phyloP scores from a whole-genome alignment of 2,888 invertebrate species.

The Lumbricus terrestris region DNA sequence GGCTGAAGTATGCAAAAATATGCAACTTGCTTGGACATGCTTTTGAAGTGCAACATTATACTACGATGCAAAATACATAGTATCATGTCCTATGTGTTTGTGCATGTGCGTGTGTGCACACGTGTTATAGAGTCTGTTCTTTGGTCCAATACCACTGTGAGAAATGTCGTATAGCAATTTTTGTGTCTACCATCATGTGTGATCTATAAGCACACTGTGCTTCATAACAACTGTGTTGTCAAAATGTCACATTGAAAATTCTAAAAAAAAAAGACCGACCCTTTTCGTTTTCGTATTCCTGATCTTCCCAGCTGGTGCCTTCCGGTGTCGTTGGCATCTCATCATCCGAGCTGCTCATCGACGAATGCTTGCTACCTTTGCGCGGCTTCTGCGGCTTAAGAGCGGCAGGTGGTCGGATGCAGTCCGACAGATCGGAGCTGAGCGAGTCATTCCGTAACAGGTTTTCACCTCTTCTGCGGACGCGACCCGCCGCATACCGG shows the following conservation, averaged over 20 bases:
- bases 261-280: slow-evolving; percentile 46
- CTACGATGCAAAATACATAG: neutral
- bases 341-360: slow-evolving; percentile 75
- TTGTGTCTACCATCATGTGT: neutral
- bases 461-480: slow-evolving; percentile 40
- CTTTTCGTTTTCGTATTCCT: slow-evolving; percentile 62
- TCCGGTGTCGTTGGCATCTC: slow-evolving; percentile 86
- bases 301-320: slow-evolving; percentile 75
- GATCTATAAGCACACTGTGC: neutral
- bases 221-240: neutral
- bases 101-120: too few species aligned
- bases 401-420: slow-evolving; percentile 59
- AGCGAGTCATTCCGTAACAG: slow-evolving; percentile 62
- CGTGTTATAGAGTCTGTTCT: neutral
- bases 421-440: slow-evolving; percentile 64
- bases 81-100: neutral
- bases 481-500: neutral
- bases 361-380: slow-evolving; percentile 56
- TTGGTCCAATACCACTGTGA: neutral
- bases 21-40: neutral
- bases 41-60: neutral
- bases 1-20: neutral
- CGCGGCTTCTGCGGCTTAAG: slow-evolving; percentile 56
- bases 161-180: neutral
- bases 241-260: neutral